phyloP scores from a whole-genome alignment of 2,888 invertebrate species.

The Acleris emargana region DNA sequence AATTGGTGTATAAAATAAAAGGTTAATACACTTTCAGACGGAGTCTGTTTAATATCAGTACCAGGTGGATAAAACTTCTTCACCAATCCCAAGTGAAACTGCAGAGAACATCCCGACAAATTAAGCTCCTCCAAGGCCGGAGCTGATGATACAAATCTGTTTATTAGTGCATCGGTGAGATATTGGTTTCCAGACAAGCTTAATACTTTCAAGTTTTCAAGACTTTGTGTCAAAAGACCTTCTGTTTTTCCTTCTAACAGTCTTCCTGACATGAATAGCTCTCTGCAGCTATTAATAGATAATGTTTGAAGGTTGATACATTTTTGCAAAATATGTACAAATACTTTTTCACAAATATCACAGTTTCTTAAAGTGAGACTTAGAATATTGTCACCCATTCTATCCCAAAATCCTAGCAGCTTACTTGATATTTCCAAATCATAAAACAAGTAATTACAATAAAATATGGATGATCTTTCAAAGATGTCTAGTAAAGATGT shows the following conservation, averaged over 20 bases:
- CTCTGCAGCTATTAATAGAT: constrained; percentile 86
- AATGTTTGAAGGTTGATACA: constrained; percentile 83
- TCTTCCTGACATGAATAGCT: constrained; percentile 89
- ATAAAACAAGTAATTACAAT: constrained; percentile 78
- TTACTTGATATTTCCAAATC: constrained; percentile 82
- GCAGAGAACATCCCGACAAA: constrained; percentile 87
- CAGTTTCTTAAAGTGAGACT: constrained; percentile 83
- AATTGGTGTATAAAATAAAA: constrained; percentile 86
- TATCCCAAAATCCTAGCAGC: constrained; percentile 81
- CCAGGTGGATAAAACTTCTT: constrained; percentile 86
- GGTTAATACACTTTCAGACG: constrained; percentile 88
- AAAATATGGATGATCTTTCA: constrained; percentile 69
- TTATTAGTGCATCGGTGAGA: constrained; percentile 89
- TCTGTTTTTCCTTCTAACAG: constrained; percentile 85
- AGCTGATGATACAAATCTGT: constrained; percentile 85
- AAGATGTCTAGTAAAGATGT: constrained; percentile 66
- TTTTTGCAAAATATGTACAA: constrained; percentile 83
- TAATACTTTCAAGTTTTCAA: constrained; percentile 82
- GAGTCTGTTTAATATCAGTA: constrained; percentile 62
- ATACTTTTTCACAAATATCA: constrained; percentile 86
- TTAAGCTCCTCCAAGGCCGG: constrained; percentile 85
- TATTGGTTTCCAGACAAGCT: constrained; percentile 87
- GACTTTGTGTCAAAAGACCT: constrained; percentile 69
- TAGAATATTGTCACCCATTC: constrained; percentile 81
- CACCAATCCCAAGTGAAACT: constrained; percentile 87